Conservation (phyloP, 2,113 vertebrate species). For the Burhinus oedicnemus region DNA sequence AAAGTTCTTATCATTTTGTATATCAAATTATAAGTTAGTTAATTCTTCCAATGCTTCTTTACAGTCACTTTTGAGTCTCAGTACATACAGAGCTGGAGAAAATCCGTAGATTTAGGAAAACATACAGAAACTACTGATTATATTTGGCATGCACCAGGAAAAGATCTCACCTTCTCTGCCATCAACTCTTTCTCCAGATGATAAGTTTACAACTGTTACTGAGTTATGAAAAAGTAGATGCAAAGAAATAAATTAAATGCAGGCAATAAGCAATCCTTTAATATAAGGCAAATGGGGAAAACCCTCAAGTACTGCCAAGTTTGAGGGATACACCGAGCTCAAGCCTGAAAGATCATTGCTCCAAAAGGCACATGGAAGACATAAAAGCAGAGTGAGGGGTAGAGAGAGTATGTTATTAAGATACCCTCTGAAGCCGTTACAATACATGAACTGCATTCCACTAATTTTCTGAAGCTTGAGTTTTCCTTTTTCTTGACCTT, state of each 20-base stretch:
- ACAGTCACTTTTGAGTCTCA: not conserved
- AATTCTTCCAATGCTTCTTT: not conserved
- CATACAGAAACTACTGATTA: not conserved
- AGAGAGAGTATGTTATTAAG: not conserved
- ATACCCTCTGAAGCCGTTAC: not conserved
- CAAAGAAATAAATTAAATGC: not conserved
- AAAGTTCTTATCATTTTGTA: not conserved
- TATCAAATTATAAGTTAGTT: not conserved
- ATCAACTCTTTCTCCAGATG: not conserved
- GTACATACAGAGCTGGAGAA: not conserved
- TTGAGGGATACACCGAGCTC: not conserved
- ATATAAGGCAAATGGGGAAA: not conserved
- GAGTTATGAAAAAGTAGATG: not conserved
- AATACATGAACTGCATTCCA: not conserved
- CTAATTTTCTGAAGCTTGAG: not conserved
- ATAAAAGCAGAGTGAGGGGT: not conserved
- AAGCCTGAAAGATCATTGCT: not conserved
- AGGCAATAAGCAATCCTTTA: not conserved
- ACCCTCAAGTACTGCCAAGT: not conserved
- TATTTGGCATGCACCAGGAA: not conserved
- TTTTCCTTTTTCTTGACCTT: not conserved
- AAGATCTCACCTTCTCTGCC: not conserved
- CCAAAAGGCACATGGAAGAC: not conserved
- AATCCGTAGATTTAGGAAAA: not conserved
- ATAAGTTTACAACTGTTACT: not conserved